A percentile compares a stretch with the other conserved stretches of the same genome.
Evolutionary conservation across 2,113 vertebrate species (phyloP).

Genomic region (Cebidichthys violaceus): DNA sequence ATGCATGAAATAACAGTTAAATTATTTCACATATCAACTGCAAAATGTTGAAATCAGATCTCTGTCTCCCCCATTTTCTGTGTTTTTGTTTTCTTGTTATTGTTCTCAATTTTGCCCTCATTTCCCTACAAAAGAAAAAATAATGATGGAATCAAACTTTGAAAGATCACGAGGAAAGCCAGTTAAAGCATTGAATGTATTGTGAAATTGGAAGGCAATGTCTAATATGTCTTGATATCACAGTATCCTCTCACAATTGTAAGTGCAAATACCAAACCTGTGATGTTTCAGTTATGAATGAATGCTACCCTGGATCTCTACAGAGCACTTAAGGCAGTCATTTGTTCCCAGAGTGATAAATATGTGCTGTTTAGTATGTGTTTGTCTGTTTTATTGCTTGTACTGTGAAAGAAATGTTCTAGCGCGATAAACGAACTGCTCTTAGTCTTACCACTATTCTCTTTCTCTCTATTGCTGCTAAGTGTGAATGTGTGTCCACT

Average conservation of each 20-base stretch:
- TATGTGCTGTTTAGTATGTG: conserved; percentile 1
- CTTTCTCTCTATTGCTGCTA: background rate
- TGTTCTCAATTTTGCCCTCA: background rate
- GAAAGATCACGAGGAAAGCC: background rate
- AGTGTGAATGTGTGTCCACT: background rate
- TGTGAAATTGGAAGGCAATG: background rate
- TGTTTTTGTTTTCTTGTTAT: background rate
- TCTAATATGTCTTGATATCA: background rate
- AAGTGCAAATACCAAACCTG: background rate
- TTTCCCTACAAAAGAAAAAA: background rate
- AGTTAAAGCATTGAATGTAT: background rate
- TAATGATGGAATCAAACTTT: background rate
- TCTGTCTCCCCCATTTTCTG: background rate
- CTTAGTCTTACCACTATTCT: background rate
- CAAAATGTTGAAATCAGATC: conserved; percentile 3
- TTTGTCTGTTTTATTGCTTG: conserved; percentile 5
- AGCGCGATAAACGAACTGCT: background rate
- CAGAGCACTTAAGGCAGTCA: background rate
- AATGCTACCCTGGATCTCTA: background rate
- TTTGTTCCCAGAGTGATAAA: conserved; percentile 1
- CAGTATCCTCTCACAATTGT: background rate
- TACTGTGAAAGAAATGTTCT: background rate
- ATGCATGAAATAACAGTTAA: background rate
- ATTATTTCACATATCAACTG: background rate
- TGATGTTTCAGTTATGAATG: conserved; percentile 7